Evolutionary conservation across 2,113 vertebrate species (phyloP).

Genomic region (Tor tambroides): DNA sequence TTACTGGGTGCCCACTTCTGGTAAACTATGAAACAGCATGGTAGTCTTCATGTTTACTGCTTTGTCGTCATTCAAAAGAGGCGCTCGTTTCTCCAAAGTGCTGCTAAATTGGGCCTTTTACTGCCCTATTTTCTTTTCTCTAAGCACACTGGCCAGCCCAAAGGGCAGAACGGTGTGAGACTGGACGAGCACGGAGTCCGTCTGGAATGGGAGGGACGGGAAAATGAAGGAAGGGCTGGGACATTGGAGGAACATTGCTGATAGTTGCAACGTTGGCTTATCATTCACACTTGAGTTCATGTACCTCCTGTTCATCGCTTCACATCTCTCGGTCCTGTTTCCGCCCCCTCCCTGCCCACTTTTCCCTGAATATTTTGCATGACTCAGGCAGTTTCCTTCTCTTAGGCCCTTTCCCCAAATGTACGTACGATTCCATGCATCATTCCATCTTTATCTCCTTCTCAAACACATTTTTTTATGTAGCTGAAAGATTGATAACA

Average conservation of each 20-base stretch:
- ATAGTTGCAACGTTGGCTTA: slow-evolving; percentile 58
- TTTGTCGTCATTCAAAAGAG: slow-evolving; percentile 64
- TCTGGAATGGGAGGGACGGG: slow-evolving; percentile 66
- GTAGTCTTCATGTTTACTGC: slow-evolving; percentile 70
- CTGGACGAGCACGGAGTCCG: slow-evolving; percentile 70
- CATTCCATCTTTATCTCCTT: neutral
- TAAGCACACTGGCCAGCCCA: slow-evolving; percentile 58
- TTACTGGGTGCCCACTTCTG: slow-evolving; percentile 45
- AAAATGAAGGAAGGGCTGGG: slow-evolving; percentile 36
- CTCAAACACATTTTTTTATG: neutral
- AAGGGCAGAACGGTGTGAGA: slow-evolving; percentile 65
- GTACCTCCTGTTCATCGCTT: slow-evolving; percentile 23
- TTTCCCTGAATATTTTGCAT: slow-evolving; percentile 33
- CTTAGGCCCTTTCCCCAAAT: slow-evolving; percentile 2
- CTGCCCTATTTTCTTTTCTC: slow-evolving; percentile 41
- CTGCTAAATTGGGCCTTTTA: slow-evolving; percentile 51
- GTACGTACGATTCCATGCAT: slow-evolving; percentile 18
- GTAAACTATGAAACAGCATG: slow-evolving; percentile 74
- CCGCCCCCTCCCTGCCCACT: slow-evolving; percentile 45
- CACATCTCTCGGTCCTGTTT: slow-evolving; percentile 29
- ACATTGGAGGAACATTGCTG: slow-evolving; percentile 55
- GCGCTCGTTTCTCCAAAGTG: slow-evolving; percentile 71
- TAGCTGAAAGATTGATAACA: neutral
- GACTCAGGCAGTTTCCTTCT: slow-evolving; percentile 3
- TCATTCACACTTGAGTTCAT: slow-evolving; percentile 6